A percentile compares a stretch with the other conserved stretches of the same genome.
Conservation (phyloP, 2,888 invertebrate species). For the Mesoligia furuncula region DNA sequence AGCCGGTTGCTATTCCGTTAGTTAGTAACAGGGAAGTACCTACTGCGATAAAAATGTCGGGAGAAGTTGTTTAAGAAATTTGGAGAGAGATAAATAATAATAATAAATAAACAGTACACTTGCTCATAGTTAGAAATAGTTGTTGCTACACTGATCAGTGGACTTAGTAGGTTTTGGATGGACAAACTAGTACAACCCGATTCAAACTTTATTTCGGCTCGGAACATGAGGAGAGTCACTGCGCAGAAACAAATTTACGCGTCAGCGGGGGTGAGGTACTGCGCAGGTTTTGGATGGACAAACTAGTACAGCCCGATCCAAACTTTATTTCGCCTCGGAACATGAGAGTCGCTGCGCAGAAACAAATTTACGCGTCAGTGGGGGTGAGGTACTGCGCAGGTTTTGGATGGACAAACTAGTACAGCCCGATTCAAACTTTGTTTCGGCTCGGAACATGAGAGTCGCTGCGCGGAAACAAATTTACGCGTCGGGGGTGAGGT, state of each 20-base stretch:
- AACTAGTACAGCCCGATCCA: not conserved
- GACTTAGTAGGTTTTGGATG: not conserved
- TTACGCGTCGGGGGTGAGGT: no score
- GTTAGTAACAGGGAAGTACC: slow-evolving; percentile 46
- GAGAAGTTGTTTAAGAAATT: slow-evolving; percentile 31
- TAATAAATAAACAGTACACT: slow-evolving; percentile 28
- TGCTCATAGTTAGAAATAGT: not conserved
- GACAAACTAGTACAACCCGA: not conserved
- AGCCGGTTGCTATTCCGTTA: slow-evolving; percentile 41
- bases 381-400: not conserved
- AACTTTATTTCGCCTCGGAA: no score
- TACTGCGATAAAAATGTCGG: slow-evolving; percentile 43
- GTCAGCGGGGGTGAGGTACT: no score
- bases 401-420: not conserved
- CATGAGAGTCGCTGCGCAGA: no score
- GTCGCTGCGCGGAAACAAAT: no score
- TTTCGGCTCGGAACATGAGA: no score
- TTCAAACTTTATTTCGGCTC: no score
- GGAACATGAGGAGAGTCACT: no score
- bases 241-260: no score
- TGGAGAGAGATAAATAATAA: slow-evolving; percentile 21
- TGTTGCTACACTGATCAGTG: not conserved
- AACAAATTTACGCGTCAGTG: no score
- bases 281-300: not conserved
- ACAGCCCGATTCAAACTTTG: no score